These are phyloP conservation scores for Sminthurides aquaticus DNA, from an alignment of 2,888 invertebrate species.

Conservation along the genomic window DNA sequence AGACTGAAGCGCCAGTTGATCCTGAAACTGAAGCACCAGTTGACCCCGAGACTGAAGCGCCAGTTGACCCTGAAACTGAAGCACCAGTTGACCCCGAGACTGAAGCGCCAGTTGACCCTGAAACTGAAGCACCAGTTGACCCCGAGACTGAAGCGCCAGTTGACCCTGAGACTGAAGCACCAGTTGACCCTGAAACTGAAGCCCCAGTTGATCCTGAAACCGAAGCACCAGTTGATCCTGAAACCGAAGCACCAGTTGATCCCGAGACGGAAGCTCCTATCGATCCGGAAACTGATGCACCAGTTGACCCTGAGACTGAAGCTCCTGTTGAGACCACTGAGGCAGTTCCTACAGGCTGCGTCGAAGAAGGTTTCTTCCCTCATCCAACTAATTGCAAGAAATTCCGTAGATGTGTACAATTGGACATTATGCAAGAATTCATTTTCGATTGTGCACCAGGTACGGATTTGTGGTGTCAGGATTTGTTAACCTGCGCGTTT, in stretches of 20 bases:
- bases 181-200: neutral
- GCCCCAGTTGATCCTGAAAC: neutral
- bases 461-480: conserved; percentile 14
- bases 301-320: neutral
- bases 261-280: neutral
- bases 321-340: neutral
- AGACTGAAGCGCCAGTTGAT: conserved; percentile 6
- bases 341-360: neutral
- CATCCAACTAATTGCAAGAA: conserved; percentile 2
- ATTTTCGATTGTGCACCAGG: conserved; percentile 9
- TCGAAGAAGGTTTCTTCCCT: conserved; percentile 6
- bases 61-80: conserved; percentile 3
- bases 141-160: conserved; percentile 5
- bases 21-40: conserved; percentile 2
- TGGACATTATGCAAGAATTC: neutral
- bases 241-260: neutral
- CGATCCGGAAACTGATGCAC: neutral
- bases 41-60: conserved; percentile 3
- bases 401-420: neutral
- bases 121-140: conserved; percentile 1
- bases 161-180: neutral
- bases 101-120: conserved; percentile 1
- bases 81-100: neutral
- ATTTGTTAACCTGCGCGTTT: neutral
- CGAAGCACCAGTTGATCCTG: neutral